phyloP scores from a whole-genome alignment of 2,888 invertebrate species.

The Belgica antarctica region DNA sequence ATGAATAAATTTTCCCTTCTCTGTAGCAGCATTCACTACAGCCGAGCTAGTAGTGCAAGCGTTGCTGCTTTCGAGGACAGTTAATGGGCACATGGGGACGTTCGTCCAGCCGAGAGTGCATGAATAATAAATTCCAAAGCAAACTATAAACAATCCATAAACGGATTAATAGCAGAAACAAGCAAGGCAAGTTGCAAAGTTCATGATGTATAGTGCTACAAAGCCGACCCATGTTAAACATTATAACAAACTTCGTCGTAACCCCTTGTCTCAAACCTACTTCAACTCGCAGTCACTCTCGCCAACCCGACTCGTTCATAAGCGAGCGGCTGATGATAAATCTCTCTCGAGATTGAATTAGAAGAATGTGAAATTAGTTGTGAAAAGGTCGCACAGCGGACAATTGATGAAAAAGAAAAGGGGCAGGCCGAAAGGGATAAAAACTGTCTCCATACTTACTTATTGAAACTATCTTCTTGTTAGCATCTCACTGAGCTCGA shows the following conservation, averaged over 20 bases:
- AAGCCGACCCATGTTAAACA: conserved; percentile 29
- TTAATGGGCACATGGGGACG: not conserved
- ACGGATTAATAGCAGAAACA: conserved; percentile 31
- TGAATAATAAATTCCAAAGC: conserved; percentile 36
- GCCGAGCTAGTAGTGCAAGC: not conserved
- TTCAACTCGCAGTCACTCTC: too few species aligned
- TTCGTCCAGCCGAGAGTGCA: not conserved
- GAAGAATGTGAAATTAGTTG: conserved; percentile 41
- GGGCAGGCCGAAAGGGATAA: conserved; percentile 6
- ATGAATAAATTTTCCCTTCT: conserved; percentile 40
- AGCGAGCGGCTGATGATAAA: conserved; percentile 15
- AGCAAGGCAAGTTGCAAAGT: conserved; percentile 31
- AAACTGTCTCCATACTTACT: conserved; percentile 9
- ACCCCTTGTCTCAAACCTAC: not conserved
- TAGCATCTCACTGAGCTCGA: conserved; percentile 23
- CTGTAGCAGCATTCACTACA: conserved; percentile 12
- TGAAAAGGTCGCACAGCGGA: conserved; percentile 33
- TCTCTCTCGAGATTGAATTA: conserved; percentile 15
- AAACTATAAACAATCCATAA: conserved; percentile 42
- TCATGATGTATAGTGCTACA: conserved; percentile 21
- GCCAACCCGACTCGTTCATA: conserved; percentile 30
- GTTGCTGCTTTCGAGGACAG: conserved; percentile 17
- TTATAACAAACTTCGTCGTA: conserved; percentile 7
- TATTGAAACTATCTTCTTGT: conserved; percentile 41
- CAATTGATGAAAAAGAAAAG: not conserved